phyloP scores from a whole-genome alignment of 2,113 vertebrate species.

The Forbesichthys agassizii region DNA sequence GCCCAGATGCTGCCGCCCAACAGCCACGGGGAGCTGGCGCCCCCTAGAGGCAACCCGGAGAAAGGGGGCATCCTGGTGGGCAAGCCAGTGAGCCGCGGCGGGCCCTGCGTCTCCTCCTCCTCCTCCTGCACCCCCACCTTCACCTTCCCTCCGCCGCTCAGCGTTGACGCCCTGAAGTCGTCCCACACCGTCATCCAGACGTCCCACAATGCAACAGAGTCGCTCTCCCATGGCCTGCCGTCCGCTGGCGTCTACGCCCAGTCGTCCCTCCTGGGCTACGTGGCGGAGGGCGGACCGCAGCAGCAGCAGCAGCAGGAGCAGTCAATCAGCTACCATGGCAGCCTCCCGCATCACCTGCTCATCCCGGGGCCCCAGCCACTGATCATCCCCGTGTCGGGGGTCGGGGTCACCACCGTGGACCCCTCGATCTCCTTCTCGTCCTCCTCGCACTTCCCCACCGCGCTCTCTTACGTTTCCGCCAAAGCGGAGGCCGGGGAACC shows the following conservation, averaged over 20 bases:
- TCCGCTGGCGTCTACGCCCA: constrained; percentile 87
- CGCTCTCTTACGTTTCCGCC: constrained; percentile 85
- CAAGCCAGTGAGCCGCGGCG: constrained; percentile 82
- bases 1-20: constrained; percentile 93
- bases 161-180: constrained; percentile 84
- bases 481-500: constrained; percentile 78
- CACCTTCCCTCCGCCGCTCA: constrained; percentile 78
- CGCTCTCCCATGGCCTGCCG: constrained; percentile 86
- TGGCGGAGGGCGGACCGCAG: constrained; percentile 76
- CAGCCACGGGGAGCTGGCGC: constrained; percentile 75
- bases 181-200: constrained; percentile 96
- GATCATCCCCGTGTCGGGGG: constrained; percentile 87
- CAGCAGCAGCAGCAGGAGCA: constrained; percentile 67
- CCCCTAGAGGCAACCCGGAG: constrained; percentile 77
- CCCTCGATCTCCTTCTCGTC: constrained; percentile 82
- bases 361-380: constrained; percentile 91
- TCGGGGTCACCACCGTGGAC: constrained; percentile 77
- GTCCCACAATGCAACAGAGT: constrained; percentile 86
- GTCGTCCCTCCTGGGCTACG: constrained; percentile 89
- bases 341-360: constrained; percentile 91
- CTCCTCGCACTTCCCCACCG: constrained; percentile 82
- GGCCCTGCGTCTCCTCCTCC: constrained; percentile 51
- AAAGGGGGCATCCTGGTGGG: constrained; percentile 84
- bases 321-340: constrained; percentile 84
- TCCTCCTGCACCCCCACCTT: constrained; percentile 78